Conservation (phyloP, 2,797 vertebrate species). For the Chelon auratus region DNA sequence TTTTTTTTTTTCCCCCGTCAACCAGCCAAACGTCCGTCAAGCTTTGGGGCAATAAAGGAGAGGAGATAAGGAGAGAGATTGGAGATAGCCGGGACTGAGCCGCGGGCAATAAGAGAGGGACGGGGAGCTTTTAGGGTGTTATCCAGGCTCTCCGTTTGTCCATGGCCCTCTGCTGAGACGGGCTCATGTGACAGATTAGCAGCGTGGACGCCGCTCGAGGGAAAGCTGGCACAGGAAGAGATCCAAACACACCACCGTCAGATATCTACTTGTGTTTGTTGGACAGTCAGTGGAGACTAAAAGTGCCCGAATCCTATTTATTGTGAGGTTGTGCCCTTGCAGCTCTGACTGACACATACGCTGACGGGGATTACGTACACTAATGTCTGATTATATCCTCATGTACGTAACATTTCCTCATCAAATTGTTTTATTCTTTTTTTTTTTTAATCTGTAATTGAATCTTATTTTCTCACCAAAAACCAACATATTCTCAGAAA, state of each 20-base stretch:
- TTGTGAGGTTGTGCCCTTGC: too few species aligned
- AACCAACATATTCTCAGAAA: background rate
- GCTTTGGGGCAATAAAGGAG: constrained; percentile 61
- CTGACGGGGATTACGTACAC: background rate
- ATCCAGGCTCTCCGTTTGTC: constrained; percentile 60
- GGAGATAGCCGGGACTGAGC: constrained; percentile 65
- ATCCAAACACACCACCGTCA: constrained; percentile 45
- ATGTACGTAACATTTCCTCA: background rate
- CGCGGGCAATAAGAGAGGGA: constrained; percentile 60
- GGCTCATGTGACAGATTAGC: constrained; percentile 71
- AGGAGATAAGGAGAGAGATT: constrained; percentile 68
- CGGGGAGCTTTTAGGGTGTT: constrained; percentile 64
- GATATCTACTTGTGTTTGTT: constrained; percentile 18
- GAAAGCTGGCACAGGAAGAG: constrained; percentile 46
- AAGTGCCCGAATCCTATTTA: background rate
- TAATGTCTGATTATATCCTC: constrained; percentile 8
- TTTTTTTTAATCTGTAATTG: background rate
- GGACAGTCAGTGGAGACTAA: background rate
- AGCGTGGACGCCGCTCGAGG: constrained; percentile 59
- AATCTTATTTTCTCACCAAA: background rate
- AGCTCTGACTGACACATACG: too few species aligned
- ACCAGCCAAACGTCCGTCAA: constrained; percentile 57
- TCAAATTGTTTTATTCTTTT: background rate
- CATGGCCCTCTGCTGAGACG: constrained; percentile 54
- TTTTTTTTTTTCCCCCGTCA: constrained; percentile 28